Evolutionary conservation across 53 echinoderm and acorn worm species (phyloP).

Genomic region (Glandiceps talaboti): DNA sequence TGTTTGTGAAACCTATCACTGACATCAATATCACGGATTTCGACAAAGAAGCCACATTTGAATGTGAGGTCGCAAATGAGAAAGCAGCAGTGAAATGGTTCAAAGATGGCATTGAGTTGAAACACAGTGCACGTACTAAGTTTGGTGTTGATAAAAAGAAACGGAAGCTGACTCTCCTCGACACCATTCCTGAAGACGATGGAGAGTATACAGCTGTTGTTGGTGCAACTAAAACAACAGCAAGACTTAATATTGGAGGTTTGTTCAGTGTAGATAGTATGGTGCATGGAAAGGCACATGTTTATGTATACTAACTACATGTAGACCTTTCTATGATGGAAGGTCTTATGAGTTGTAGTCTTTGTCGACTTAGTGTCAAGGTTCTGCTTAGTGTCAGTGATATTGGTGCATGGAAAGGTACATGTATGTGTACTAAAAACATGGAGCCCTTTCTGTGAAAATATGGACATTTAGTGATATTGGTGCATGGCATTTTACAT

Average conservation of each 20-base stretch:
- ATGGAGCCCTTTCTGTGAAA: too few species aligned
- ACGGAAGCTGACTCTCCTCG: constrained; percentile 36
- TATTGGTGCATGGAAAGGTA: too few species aligned
- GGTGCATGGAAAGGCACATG: constrained; percentile 1
- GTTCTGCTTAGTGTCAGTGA: too few species aligned
- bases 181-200: constrained; percentile 21
- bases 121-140: neutral
- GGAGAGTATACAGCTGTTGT: constrained; percentile 33
- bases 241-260: constrained; percentile 49
- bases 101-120: constrained; percentile 55
- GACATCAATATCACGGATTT: constrained; percentile 60
- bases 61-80: constrained; percentile 59
- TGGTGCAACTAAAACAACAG: constrained; percentile 32
- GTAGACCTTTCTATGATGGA: too few species aligned
- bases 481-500: too few species aligned
- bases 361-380: too few species aligned
- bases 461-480: too few species aligned
- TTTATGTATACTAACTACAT: too few species aligned
- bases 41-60: constrained; percentile 35
- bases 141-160: constrained; percentile 14
- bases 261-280: neutral
- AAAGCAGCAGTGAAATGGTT: constrained; percentile 75
- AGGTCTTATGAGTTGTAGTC: too few species aligned
- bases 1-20: constrained; percentile 69
- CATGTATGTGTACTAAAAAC: too few species aligned